Base-by-base conservation (phyloP, 2,888 invertebrate species). In the Arctia plantaginis region DNA sequence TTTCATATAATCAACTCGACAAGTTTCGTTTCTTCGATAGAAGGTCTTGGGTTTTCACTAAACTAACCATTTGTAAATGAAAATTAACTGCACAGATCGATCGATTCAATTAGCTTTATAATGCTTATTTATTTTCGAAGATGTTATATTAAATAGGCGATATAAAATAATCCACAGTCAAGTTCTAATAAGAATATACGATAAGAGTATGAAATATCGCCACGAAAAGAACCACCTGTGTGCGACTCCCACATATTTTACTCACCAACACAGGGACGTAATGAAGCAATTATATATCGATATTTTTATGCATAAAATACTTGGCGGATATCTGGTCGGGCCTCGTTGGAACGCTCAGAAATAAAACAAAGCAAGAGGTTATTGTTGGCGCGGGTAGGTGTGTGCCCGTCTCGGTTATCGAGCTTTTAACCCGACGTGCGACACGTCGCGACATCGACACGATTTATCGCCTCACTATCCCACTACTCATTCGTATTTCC, bases 241-340 rank as follows among this genome's bases (percentile, higher is more conserved):
- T 90, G 88, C 83, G 85, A 93, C 94, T 95, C 95, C 94, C 95
- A 95, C 95, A 95, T 95, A 95, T 95, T 95, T 95, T 94, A 95
- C 92, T 93, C 94, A 94, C 93, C 93, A 95, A 94, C 94, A 93
- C 93, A 95, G 92, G 92, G 95, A 94, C 95, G 95, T 95, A 95
- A 95, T 95, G 95, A 95, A 95, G 95, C 95, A 95, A 95, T 95
- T 95, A 95, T 95, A 95, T 94, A 95, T 95, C 95, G 95, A 95
- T 95, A 95, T 95, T 95, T 95, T 95, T 95, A 94, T 95, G 95
- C 95, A 95, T 95, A 95, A 95, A 95, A 95, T 94, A 93, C 94
- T 94, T 93, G 92, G 94, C 90, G 93, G 93, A 93, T 94, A 94
- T 94, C 94, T 93, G 92, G 93, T 89, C 91, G 90, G 90, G 85